Evolutionary conservation across 2,113 vertebrate species (phyloP).

Genomic region (Narcine bancroftii): DNA sequence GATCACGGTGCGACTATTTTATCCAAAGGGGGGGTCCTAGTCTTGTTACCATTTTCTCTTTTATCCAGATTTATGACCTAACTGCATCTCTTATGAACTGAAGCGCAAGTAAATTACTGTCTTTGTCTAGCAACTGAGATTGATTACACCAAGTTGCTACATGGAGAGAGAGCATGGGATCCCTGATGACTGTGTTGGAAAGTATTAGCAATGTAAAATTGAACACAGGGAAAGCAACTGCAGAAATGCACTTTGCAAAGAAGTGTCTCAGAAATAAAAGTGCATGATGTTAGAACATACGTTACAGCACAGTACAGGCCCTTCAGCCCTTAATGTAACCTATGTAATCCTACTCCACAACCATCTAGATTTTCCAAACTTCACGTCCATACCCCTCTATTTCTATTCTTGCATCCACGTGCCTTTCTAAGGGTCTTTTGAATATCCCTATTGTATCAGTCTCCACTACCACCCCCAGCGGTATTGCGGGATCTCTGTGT

Average conservation of each 20-base stretch:
- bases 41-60: not conserved
- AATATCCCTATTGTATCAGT: no score
- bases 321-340: no score
- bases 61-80: not conserved
- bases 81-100: not conserved
- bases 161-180: not conserved
- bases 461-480: no score
- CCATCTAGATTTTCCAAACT: no score
- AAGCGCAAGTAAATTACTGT: not conserved
- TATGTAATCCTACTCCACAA: no score
- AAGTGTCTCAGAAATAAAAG: not conserved
- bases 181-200: not conserved
- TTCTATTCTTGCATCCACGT: no score
- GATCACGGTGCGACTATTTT: not conserved
- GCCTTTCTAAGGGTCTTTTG: no score
- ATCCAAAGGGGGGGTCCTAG: not conserved
- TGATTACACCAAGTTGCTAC: not conserved
- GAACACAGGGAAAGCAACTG: not conserved
- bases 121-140: not conserved
- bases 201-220: not conserved
- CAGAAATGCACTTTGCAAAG: not conserved
- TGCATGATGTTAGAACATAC: no score
- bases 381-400: no score
- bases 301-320: no score
- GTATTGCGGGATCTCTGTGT: no score